Percentiles rank a stretch among this genome's conserved stretches.
Conservation (phyloP, 2,888 invertebrate species). For the Tetragonula carbonaria region DNA sequence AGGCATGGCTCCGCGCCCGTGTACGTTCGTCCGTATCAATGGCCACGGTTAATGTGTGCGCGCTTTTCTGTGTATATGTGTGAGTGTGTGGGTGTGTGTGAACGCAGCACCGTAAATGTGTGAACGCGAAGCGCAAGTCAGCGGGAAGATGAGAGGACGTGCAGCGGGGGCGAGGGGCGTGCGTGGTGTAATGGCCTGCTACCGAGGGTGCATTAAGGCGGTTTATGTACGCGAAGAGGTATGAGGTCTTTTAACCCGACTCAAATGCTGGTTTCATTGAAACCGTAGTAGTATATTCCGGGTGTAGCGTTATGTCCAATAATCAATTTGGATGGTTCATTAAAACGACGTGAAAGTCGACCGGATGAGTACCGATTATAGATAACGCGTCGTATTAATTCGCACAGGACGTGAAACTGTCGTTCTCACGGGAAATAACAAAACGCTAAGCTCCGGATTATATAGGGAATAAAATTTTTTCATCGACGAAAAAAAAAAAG, state of each 20-base stretch:
- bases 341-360: conserved; percentile 28
- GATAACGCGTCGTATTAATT: conserved; percentile 6
- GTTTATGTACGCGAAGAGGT: conserved; percentile 73
- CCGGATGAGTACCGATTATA: neutral
- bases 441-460: neutral
- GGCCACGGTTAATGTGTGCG: conserved; percentile 18
- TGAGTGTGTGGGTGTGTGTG: neutral
- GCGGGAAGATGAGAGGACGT: conserved; percentile 29
- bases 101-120: conserved; percentile 35
- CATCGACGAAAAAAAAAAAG: too few relatives aligned
- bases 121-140: conserved; percentile 50
- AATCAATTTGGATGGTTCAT: conserved; percentile 59
- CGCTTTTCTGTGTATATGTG: too few relatives aligned
- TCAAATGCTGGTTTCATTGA: conserved; percentile 73
- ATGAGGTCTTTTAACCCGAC: conserved; percentile 76
- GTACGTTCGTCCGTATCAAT: conserved; percentile 46
- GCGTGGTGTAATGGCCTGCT: conserved; percentile 77
- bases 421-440: neutral
- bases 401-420: neutral
- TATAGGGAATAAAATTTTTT: neutral
- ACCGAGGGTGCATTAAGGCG: conserved; percentile 79
- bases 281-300: conserved; percentile 53
- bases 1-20: conserved; percentile 40
- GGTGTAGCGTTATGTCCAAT: conserved; percentile 48
- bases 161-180: conserved; percentile 17